Percentiles rank a stretch among this genome's conserved stretches.
phyloP scores from a whole-genome alignment of 2,113 vertebrate species.

The Atrichornis clamosus region DNA sequence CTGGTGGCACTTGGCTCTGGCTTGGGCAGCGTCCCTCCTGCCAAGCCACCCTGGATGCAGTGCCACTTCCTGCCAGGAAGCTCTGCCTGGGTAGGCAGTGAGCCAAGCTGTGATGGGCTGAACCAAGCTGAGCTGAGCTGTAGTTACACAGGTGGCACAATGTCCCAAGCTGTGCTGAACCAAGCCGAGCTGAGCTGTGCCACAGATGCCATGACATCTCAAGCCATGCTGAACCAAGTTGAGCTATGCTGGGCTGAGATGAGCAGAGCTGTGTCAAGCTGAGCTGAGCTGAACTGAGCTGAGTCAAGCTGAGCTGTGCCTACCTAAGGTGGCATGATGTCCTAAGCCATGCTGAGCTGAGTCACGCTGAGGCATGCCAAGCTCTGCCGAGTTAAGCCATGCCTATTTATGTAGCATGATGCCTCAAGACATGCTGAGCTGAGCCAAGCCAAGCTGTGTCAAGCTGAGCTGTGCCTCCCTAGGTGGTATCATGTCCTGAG shows the following conservation, averaged over 20 bases:
- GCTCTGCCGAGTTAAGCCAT: neutral
- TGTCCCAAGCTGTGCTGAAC: neutral
- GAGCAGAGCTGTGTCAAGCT: neutral
- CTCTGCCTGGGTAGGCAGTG: rapidly evolving
- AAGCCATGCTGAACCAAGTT: neutral
- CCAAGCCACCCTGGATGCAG: rapidly evolving
- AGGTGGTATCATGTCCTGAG: neutral
- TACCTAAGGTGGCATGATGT: neutral
- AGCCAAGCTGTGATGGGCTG: rapidly evolving
- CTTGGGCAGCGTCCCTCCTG: neutral
- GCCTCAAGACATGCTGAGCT: neutral
- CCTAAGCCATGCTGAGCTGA: neutral
- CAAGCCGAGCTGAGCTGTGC: neutral
- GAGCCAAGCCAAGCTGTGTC: neutral
- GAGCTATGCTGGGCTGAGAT: neutral
- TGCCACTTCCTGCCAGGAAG: neutral
- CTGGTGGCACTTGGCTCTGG: neutral
- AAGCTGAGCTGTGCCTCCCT: neutral
- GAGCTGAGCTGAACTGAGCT: neutral
- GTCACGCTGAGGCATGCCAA: neutral
- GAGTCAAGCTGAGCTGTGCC: neutral
- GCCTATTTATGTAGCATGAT: neutral
- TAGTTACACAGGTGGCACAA: neutral
- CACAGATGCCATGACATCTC: neutral
- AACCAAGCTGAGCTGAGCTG: neutral